phyloP scores from a whole-genome alignment of 2,888 invertebrate genomes.

The Hipparchia semele region DNA sequence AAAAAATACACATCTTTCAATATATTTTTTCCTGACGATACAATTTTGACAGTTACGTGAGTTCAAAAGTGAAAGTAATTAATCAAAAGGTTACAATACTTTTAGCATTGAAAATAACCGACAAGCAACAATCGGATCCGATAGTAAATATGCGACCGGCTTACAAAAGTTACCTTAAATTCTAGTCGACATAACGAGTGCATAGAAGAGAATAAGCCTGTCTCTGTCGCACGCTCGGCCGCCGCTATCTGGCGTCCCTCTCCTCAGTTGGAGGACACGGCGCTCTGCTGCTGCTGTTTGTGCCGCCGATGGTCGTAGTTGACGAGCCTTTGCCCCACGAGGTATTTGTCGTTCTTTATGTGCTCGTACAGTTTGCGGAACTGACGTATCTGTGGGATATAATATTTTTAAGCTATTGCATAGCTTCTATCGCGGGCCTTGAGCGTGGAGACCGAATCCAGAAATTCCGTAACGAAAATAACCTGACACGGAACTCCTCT shows the following conservation, averaged over 20 bases:
- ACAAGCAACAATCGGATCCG: conserved; percentile 17
- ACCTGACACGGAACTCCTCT: too few relatives aligned
- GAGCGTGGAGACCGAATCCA: too few relatives aligned
- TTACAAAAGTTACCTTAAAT: conserved; percentile 16
- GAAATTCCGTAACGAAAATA: too few relatives aligned
- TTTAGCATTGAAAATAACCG: too few relatives aligned
- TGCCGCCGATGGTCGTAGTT: conserved; percentile 96
- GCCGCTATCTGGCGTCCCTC: conserved; percentile 20
- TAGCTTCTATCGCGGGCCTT: too few relatives aligned
- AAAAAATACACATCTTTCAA: too few relatives aligned
- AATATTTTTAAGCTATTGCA: too few relatives aligned
- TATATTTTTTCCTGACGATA: too few relatives aligned
- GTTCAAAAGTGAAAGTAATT: too few relatives aligned
- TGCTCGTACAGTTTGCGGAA: conserved; percentile 97
- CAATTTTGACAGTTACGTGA: not conserved
- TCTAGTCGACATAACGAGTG: conserved; percentile 31
- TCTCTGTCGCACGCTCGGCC: conserved; percentile 26
- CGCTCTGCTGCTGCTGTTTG: conserved; percentile 71
- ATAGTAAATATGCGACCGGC: conserved; percentile 9
- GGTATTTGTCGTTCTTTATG: conserved; percentile 99
- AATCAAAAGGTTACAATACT: too few relatives aligned
- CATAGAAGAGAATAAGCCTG: conserved; percentile 26
- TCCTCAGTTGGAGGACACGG: conserved; percentile 47
- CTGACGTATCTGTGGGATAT: conserved; percentile 89
- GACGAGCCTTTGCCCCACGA: conserved; percentile 97